phyloP scores from a whole-genome alignment of 1,140 invertebrate genomes.

The Olivierus martensii region DNA sequence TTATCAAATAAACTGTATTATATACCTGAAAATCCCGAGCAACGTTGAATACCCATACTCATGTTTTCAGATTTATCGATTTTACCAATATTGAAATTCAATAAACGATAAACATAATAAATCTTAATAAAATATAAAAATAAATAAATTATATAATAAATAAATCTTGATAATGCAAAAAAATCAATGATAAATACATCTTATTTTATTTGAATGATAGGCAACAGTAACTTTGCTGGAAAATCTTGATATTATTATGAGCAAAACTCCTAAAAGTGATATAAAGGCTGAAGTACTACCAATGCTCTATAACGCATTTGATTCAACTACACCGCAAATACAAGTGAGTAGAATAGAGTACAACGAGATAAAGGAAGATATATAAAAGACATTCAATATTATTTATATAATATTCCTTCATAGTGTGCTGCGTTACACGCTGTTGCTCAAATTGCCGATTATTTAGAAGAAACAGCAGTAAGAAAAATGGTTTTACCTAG shows the following conservation, averaged over 20 bases:
- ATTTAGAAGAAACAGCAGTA: constrained; percentile 67
- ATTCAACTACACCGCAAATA: constrained; percentile 79
- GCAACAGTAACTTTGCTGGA: constrained; percentile 80
- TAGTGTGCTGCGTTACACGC: constrained; percentile 81
- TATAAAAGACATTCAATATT: too few species aligned
- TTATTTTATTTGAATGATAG: constrained; percentile 31
- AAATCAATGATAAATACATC: too few species aligned
- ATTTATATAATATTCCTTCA: not conserved
- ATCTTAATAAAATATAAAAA: too few species aligned
- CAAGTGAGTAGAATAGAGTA: constrained; percentile 58
- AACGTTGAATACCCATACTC: too few species aligned
- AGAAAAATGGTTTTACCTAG: constrained; percentile 70
- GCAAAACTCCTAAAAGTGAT: constrained; percentile 70
- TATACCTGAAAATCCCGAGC: too few species aligned
- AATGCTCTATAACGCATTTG: constrained; percentile 74
- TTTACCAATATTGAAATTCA: too few species aligned
- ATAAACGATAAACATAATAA: too few species aligned
- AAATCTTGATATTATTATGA: constrained; percentile 77
- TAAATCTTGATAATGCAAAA: too few species aligned
- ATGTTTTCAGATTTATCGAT: too few species aligned
- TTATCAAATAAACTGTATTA: too few species aligned
- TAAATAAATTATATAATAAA: too few species aligned
- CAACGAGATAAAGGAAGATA: too few species aligned
- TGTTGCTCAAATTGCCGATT: constrained; percentile 68
- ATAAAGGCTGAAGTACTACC: constrained; percentile 65